These are phyloP conservation scores for Montipora sp. DNA, from an alignment of 64 coral and sea anemone species.

Conservation along the genomic window DNA sequence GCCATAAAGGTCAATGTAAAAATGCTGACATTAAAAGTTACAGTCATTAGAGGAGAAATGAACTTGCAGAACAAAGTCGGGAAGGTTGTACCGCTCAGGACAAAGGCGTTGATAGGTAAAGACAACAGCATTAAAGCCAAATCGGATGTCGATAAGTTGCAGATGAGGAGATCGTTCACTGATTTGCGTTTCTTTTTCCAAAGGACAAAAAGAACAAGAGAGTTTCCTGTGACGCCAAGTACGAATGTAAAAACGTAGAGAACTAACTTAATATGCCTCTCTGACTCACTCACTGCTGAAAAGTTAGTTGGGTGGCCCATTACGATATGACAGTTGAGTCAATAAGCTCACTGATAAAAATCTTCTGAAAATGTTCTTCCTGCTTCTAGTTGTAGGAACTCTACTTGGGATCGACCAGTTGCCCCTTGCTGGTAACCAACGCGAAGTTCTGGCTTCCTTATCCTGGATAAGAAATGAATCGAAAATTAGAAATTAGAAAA, in stretches of 20 bases:
- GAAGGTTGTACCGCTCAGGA: background rate
- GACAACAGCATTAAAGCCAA: constrained; percentile 37
- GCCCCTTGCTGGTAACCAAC: background rate
- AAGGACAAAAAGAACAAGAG: background rate
- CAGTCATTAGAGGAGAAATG: constrained; percentile 25
- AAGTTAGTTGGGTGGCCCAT: constrained; percentile 30
- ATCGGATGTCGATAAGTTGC: constrained; percentile 20
- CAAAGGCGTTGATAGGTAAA: background rate
- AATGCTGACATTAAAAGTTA: constrained; percentile 20
- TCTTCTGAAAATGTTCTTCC: too few relatives aligned
- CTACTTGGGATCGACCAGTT: background rate
- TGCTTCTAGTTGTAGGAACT: too few relatives aligned
- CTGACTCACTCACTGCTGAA: constrained; percentile 7
- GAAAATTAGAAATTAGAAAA: background rate
- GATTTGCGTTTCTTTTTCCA: constrained; percentile 34
- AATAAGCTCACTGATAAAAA: background rate
- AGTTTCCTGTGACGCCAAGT: constrained; percentile 12
- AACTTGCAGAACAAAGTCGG: constrained; percentile 22
- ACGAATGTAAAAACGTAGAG: constrained; percentile 13
- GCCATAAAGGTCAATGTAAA: constrained; percentile 43
- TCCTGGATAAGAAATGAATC: background rate
- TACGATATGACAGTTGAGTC: background rate
- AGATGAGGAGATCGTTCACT: constrained; percentile 31
- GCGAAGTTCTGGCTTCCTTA: background rate
- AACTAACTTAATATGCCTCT: constrained; percentile 1